These are phyloP conservation scores for Drosophila persimilis DNA, from an alignment of 1,140 invertebrate genomes.

Conservation along the genomic window DNA sequence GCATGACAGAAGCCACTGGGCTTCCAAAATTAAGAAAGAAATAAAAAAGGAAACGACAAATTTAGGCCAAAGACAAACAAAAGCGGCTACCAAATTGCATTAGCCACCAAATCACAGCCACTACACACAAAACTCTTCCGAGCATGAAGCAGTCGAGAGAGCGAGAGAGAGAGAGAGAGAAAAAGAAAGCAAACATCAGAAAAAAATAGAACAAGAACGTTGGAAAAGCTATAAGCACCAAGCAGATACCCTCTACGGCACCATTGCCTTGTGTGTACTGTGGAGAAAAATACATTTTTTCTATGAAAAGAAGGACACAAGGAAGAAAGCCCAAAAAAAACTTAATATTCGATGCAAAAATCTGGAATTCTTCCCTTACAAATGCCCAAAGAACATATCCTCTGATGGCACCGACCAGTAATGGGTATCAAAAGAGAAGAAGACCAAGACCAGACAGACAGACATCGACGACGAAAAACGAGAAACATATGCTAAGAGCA, in stretches of 20 bases:
- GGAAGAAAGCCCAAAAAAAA: too few species aligned
- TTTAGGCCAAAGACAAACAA: slow-evolving; percentile 76
- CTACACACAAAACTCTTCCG: slow-evolving; percentile 61
- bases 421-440: slow-evolving; percentile 8
- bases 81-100: slow-evolving; percentile 74
- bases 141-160: slow-evolving; percentile 48
- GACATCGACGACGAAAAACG: slow-evolving; percentile 43
- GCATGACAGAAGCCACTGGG: not conserved
- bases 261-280: not conserved
- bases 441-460: slow-evolving; percentile 38
- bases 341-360: too few species aligned
- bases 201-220: slow-evolving; percentile 20
- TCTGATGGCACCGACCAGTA: too few species aligned
- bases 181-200: slow-evolving; percentile 56
- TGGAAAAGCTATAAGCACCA: not conserved
- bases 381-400: too few species aligned
- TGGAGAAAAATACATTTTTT: not conserved
- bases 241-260: not conserved
- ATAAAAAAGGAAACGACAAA: slow-evolving; percentile 41
- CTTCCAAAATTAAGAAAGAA: slow-evolving; percentile 11
- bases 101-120: slow-evolving; percentile 72
- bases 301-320: slow-evolving; percentile 13
- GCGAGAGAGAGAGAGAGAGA: slow-evolving; percentile 4
- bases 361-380: too few species aligned
- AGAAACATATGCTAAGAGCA: slow-evolving; percentile 57